These are phyloP conservation scores for Muricea muricata DNA, from an alignment of 92 coral and sea anemone species.

Conservation along the genomic window DNA sequence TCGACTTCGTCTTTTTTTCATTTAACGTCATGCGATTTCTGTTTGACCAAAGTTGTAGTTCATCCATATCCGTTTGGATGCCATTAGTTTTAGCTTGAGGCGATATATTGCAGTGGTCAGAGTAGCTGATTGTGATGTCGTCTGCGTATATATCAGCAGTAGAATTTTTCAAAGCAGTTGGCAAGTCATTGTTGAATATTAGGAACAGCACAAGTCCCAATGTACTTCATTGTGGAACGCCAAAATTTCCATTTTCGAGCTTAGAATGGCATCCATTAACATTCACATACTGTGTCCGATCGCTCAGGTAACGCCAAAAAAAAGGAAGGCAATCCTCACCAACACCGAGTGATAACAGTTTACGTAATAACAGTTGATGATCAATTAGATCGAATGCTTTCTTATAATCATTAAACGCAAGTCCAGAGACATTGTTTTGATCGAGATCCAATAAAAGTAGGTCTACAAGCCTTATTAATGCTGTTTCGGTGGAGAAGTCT, in stretches of 20 bases:
- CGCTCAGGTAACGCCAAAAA: conserved; percentile 20
- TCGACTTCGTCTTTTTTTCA: background rate
- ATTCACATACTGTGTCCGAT: conserved; percentile 36
- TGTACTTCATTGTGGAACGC: background rate
- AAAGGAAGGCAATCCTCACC: conserved; percentile 19
- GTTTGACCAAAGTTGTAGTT: background rate
- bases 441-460: background rate
- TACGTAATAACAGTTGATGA: background rate
- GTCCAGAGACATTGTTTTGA: background rate
- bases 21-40: background rate
- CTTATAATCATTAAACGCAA: background rate
- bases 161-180: background rate
- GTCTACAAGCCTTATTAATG: background rate
- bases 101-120: background rate
- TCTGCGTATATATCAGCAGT: background rate
- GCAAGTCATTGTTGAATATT: too few relatives aligned
- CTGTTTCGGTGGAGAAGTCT: background rate
- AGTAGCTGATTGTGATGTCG: background rate
- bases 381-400: background rate
- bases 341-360: background rate
- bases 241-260: background rate
- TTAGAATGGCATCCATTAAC: conserved; percentile 28
- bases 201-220: background rate
- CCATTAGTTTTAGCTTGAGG: background rate
- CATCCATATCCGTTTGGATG: background rate